Base-by-base conservation (phyloP, 2,113 vertebrate genomes). In the Toxotes jaculatrix region DNA sequence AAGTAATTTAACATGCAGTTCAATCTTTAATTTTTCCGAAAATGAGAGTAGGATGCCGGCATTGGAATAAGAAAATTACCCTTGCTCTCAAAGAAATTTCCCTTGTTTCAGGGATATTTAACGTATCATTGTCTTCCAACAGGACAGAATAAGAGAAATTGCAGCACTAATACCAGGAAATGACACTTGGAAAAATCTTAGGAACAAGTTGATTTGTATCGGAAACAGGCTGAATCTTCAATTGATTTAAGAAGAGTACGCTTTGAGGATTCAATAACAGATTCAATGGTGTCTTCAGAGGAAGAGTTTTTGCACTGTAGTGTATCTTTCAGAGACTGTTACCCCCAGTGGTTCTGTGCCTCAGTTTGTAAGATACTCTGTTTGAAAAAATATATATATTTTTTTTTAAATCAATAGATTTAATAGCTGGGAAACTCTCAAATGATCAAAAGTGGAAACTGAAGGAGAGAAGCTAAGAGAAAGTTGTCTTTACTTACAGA, bases 391-490 rank as follows among this genome's bases (percentile, higher is more conserved):
- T n/a, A n/a, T n/a, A n/a, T n/a, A n/a, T n/a, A n/a, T 27, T 27
- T 27, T 51, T 0, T 47, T 63, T 70, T 53, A 47, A 74, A 87
- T 83, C 40, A 76, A 68, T 75, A 63, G 7, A 63, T 72, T 75
- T 27, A 78, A 74, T 45, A 53, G 61, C 55, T 42, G 5, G 0
- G 43, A 65, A 45, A 21, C n/a, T 47, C 53, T 53, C 1, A 34
- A 60, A 75, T 63, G 45, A 76, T 65, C 66, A 21, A 71, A 77
- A 32, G 56, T 57, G 42, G 6, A 73, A 80, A 55, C 8, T 43
- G 55, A 62, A 40, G 63, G 27, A 42, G 23, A 71, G 32, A 53
- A 59, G 40, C 16, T 17, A 4, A 45, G 38, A 77, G 55, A 55
- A 53, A 67, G 56, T 65, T 53, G 6, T 53, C 13, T n/a, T 21